Base-by-base conservation (phyloP, 2,797 vertebrate species). In the Acanthurus tractus region DNA sequence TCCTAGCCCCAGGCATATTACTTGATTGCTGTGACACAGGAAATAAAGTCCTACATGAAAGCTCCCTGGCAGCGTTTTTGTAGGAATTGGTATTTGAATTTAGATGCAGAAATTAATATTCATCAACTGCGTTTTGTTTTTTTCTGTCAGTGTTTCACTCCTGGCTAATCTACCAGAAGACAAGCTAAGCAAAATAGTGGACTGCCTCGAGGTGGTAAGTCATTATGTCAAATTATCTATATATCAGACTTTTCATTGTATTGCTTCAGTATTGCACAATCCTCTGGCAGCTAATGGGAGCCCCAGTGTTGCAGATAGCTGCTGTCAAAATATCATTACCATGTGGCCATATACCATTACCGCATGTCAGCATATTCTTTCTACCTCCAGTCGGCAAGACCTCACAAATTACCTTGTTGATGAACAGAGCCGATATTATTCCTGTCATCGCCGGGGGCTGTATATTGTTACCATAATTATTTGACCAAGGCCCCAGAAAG, bases 141-240 rank as follows among this genome's bases (percentile, higher is more conserved):
- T 83, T 58, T 36, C 59, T 78, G 38, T 59, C 93, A 99, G 97
- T 74, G 97, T 98, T 78, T 97, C 97, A 40, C 94, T 99, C 84
- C 84, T 99, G 93, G 96, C 97, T 73, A 96, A 96, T 85, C 93
- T 99, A 79, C 97, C 97, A 23, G 97, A 97, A 78, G 97, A 98
- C 91, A 99, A 98, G 86, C 89, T 99, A 70, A 95, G 95, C 83
- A 98, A 97, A 94, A 98, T 98, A 84, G 97, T 97, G 81, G 98
- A 98, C 94, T 98, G 97, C 88, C 93, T 99, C 70, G 97, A 99
- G 93, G 96, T 98, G 96, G 97, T 98, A 95, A 97, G 97, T 94
- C 68, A 66, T 81, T 73, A 75, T 80, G 70, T 85, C 75, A 70
- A 44, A 57, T 63, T 67, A 44, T 79, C 57, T 74, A 5, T 54